These are phyloP conservation scores for Popillia japonica DNA, from an alignment of 1,140 invertebrate genomes.

Conservation along the genomic window DNA sequence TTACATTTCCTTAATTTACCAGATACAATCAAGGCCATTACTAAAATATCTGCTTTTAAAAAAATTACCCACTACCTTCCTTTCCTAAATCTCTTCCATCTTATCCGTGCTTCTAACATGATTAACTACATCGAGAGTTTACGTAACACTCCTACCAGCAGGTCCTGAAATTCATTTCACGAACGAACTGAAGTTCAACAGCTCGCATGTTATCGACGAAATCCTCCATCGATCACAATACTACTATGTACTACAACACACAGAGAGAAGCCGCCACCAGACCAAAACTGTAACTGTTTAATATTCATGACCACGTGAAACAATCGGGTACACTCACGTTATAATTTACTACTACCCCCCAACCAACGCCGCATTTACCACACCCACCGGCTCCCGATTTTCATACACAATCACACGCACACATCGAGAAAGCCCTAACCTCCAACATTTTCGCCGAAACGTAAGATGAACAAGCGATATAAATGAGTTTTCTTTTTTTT, in stretches of 20 bases:
- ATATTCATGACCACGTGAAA: constrained; percentile 10
- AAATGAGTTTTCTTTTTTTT: neutral
- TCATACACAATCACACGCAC: neutral
- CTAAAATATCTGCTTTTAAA: too few relatives aligned
- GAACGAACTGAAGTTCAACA: neutral
- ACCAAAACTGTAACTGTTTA: neutral
- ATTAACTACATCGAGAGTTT: neutral
- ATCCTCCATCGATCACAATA: neutral
- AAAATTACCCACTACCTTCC: too few relatives aligned
- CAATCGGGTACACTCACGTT: constrained; percentile 4
- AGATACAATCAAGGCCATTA: too few relatives aligned
- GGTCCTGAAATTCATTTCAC: neutral
- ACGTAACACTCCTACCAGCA: neutral
- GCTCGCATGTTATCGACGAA: neutral
- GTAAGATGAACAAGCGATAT: neutral
- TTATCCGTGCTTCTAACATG: too few relatives aligned
- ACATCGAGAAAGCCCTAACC: neutral
- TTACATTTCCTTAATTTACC: too few relatives aligned
- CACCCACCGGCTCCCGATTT: neutral
- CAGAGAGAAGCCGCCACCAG: neutral
- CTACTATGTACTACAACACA: neutral
- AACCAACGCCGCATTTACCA: neutral
- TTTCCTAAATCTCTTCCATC: too few relatives aligned
- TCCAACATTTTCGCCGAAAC: neutral
- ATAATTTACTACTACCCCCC: constrained; percentile 3